These are phyloP conservation scores for Phengaris alcon DNA, from an alignment of 2,888 invertebrate species.

Conservation along the genomic window DNA sequence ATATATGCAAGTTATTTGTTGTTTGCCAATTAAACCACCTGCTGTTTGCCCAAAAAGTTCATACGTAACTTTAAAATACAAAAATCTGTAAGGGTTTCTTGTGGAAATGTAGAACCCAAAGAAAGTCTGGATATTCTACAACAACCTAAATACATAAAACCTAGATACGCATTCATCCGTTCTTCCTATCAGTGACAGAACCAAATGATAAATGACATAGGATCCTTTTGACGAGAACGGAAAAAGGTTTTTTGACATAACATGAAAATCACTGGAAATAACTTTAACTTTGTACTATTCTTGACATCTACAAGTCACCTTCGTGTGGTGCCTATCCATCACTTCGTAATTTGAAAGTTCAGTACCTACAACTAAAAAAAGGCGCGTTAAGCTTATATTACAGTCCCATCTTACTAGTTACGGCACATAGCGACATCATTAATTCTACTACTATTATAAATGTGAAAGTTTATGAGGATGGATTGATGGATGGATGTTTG, in stretches of 20 bases:
- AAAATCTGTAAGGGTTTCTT: too few relatives aligned
- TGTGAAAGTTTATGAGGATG: too few relatives aligned
- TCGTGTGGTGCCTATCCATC: neutral
- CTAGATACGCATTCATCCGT: constrained; percentile 39
- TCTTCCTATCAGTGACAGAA: constrained; percentile 43
- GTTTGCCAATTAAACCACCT: too few relatives aligned
- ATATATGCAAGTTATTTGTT: too few relatives aligned
- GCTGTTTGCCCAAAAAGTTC: too few relatives aligned
- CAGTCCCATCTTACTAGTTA: too few relatives aligned
- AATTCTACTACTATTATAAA: too few relatives aligned
- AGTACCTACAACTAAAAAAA: neutral
- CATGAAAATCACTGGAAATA: constrained; percentile 6
- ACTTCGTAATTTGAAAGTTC: neutral
- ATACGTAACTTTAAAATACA: too few relatives aligned
- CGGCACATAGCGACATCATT: too few relatives aligned
- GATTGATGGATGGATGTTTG: too few relatives aligned
- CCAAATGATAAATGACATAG: constrained; percentile 44
- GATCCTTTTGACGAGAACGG: constrained; percentile 24
- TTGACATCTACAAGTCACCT: neutral
- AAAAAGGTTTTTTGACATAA: constrained; percentile 24
- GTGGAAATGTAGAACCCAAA: too few relatives aligned
- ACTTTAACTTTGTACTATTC: neutral
- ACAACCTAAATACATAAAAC: neutral
- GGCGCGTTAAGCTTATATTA: neutral
- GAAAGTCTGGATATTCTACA: too few relatives aligned